A percentile compares a stretch with the other conserved stretches of the same genome.
Conservation (phyloP, 1,140 invertebrate species). For the Camponotus pennsylvanicus region DNA sequence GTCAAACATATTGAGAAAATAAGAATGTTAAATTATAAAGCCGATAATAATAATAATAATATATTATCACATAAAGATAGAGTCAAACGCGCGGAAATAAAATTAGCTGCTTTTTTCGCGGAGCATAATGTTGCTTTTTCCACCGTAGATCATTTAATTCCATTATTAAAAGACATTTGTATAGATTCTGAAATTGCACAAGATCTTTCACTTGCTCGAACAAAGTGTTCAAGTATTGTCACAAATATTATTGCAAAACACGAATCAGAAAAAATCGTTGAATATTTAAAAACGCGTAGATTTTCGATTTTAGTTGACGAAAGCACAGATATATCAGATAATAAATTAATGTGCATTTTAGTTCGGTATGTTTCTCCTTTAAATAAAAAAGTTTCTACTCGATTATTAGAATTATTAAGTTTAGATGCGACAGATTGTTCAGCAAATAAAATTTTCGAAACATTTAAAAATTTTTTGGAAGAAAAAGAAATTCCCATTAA, state of each 20-base stretch:
- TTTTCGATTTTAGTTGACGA: too few relatives aligned
- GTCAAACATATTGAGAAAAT: background rate
- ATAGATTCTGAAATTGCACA: background rate
- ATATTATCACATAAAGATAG: background rate
- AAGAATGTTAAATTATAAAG: background rate
- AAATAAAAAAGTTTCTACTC: background rate
- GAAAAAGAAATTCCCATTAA: background rate
- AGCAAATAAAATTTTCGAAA: background rate
- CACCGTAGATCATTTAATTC: background rate
- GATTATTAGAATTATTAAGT: background rate
- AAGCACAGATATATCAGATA: too few relatives aligned
- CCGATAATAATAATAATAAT: background rate
- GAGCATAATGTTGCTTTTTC: background rate
- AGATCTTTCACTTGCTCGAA: background rate
- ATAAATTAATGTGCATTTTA: too few relatives aligned
- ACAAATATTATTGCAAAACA: background rate
- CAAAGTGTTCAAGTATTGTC: background rate
- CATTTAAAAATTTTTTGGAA: background rate
- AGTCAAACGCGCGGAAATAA: background rate
- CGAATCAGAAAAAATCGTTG: background rate
- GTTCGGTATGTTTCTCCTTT: too few relatives aligned
- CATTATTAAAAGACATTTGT: background rate
- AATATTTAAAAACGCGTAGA: background rate
- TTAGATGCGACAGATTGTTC: slow-evolving; percentile 4
- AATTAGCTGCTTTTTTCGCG: too few relatives aligned